Evolutionary conservation across 1,140 invertebrate genomes (phyloP), one percentile per base, ranked within the genome.

Genomic region (Holotrichia oblita): DNA sequence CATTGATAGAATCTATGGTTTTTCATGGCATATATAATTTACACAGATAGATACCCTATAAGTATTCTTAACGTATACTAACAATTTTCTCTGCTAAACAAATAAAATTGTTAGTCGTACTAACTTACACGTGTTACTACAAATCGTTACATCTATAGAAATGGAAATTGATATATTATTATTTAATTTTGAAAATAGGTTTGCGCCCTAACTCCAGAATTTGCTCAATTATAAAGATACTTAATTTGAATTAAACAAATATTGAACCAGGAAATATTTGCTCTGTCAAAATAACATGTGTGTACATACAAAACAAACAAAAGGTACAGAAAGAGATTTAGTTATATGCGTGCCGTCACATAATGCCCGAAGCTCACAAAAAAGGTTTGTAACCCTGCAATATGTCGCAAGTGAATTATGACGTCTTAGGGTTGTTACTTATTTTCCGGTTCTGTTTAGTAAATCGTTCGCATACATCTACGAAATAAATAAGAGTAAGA

Each of bases 371-470:
- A 2, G 48, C n/a, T 17, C 48, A 55, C 17, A 17, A 14, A 55
- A 55, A n/a, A 55, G 48, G 17, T 17, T n/a, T 14, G 14, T 55
- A 55, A 55, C 48, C 48, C 48, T 55, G 48, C 14, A 17, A 55
- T 55, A n/a, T 17, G 48, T 55, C 48, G 48, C 48, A 55, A 55
- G n/a, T 55, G 17, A 55, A 55, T 55, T 55, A 55, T 55, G 14
- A 55, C 48, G 17, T 55, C 12, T 55, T 55, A 44, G 48, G 9
- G 14, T 55, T 14, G 14, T 6, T 55, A n/a, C 14, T 55, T 55
- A 55, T 55, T 55, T 55, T 55, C 48, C 48, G 48, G 48, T 55
- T 55, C 48, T 55, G 48, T 55, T 55, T n/a, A 17, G 48, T 55
- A 55, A 3, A 55, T 55, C 27, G 27, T 34, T 34, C 27, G 27